Evolutionary conservation across 2,888 invertebrate species (phyloP), one percentile per base, ranked within the genome.

Genomic region (Latheticus oryzae): DNA sequence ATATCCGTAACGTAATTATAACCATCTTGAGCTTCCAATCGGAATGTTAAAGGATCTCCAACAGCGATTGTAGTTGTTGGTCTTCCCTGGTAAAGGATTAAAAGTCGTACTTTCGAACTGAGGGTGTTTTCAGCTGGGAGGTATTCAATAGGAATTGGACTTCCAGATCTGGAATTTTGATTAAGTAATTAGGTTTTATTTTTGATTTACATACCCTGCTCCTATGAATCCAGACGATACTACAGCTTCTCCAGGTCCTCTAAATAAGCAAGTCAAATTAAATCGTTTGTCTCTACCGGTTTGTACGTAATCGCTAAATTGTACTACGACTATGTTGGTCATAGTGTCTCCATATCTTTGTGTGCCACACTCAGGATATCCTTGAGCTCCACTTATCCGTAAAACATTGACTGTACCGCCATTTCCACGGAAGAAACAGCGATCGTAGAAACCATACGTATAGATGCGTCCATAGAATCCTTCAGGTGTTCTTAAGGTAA

Each of bases 1-100:
- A 95, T 94, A 70, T 95, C 95, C 0, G 90, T 90, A 0, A 88
- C 88, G 67, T 93, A 93, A 73, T 91, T 93, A 70, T 91, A 91
- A 60, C 94, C 93, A 69, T 93, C 93, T 77, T 93, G 91, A 0
- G 94, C 88, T 79, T 95, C 95, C 38, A 95, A 78, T 60, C 92
- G 85, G 82, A 95, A 94, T 4, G 94, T 94, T 4, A 95, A 76
- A 0, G 94, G 94, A 78, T 95, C 95, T 0, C 95, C 95, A 1
- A 95, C 95, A 3, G 95, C 95, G 33, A 95, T 95, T 1, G 94
- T 95, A 0, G 94, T 95, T 0, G 95, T 95, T 0, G 95, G 94
- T 65, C 94, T 81, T 30, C 93, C 93, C 80, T 95, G 93, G 75
- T 95, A 95, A 35, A 95, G 77, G 66, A 95, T 94, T 80, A 89